Conservation (phyloP, 2,888 invertebrate species). For the Antitype chi region DNA sequence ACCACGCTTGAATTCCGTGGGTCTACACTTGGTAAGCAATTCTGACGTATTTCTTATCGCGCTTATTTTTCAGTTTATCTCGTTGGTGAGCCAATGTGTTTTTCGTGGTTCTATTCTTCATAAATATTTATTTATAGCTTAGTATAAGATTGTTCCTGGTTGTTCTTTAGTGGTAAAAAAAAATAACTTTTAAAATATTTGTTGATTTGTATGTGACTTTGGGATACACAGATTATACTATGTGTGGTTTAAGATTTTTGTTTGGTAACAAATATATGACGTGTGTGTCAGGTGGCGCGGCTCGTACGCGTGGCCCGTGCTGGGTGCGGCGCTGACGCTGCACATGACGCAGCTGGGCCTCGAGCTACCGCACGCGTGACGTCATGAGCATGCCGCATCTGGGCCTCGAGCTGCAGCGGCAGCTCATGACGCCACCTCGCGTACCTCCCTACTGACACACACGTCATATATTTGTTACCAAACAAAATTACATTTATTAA, state of each 20-base stretch:
- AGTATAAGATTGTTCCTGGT: background rate
- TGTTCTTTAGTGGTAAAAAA: background rate
- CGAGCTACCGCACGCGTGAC: slow-evolving; percentile 69
- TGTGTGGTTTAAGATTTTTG: background rate
- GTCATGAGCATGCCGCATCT: slow-evolving; percentile 63
- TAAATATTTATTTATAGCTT: slow-evolving; percentile 30
- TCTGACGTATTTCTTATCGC: slow-evolving; percentile 70
- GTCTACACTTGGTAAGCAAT: slow-evolving; percentile 61
- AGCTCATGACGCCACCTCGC: too few relatives aligned
- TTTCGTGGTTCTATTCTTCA: background rate
- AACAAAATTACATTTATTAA: too few relatives aligned
- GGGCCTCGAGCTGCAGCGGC: slow-evolving; percentile 66
- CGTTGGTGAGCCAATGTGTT: slow-evolving; percentile 26
- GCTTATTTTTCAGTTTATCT: slow-evolving; percentile 57
- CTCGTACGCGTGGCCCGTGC: slow-evolving; percentile 75
- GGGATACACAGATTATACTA: background rate
- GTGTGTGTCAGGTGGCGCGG: slow-evolving; percentile 72
- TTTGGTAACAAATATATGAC: background rate
- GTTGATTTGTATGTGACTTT: background rate
- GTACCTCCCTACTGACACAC: too few relatives aligned
- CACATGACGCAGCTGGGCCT: slow-evolving; percentile 71
- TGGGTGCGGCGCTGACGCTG: slow-evolving; percentile 76
- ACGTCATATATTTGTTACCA: too few relatives aligned
- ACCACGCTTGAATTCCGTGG: slow-evolving; percentile 77
- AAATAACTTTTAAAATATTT: background rate